Evolutionary conservation across 2,888 invertebrate species (phyloP).

Genomic region (Sphecodes monilicornis): DNA sequence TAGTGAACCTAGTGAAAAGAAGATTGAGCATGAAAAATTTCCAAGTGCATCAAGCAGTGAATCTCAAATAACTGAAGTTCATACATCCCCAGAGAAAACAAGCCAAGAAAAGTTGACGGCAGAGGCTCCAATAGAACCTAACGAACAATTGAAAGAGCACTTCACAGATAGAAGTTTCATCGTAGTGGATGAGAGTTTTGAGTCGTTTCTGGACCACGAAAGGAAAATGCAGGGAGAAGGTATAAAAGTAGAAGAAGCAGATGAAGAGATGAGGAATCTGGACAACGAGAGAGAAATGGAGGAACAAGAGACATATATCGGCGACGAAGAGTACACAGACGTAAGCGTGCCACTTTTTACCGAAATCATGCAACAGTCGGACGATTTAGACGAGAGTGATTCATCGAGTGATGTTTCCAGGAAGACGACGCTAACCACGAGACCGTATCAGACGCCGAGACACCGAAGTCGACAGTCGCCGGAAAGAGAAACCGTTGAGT

Average conservation of each 20-base stretch:
- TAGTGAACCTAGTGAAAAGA: neutral
- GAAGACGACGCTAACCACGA: slow-evolving; percentile 78
- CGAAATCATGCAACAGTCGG: slow-evolving; percentile 60
- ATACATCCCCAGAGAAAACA: neutral
- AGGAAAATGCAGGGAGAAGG: neutral
- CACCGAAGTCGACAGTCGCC: slow-evolving; percentile 63
- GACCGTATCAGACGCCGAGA: slow-evolving; percentile 79
- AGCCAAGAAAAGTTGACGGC: slow-evolving; percentile 27
- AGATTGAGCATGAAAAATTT: neutral
- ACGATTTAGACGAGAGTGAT: slow-evolving; percentile 78
- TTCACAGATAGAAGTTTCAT: neutral
- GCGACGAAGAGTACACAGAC: slow-evolving; percentile 47
- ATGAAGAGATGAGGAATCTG: neutral
- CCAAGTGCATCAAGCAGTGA: slow-evolving; percentile 4
- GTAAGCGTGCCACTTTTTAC: slow-evolving; percentile 67
- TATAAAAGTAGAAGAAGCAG: neutral
- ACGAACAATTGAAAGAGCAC: neutral
- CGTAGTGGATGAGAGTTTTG: neutral
- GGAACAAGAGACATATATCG: neutral
- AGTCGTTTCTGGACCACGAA: neutral
- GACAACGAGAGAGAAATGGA: neutral
- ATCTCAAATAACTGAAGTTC: slow-evolving; percentile 22
- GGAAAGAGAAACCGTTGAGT: slow-evolving; percentile 48
- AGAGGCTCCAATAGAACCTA: slow-evolving; percentile 8
- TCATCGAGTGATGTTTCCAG: slow-evolving; percentile 80